Conservation (phyloP, 2,113 vertebrate species). For the Brachypodius melanocephalos region DNA sequence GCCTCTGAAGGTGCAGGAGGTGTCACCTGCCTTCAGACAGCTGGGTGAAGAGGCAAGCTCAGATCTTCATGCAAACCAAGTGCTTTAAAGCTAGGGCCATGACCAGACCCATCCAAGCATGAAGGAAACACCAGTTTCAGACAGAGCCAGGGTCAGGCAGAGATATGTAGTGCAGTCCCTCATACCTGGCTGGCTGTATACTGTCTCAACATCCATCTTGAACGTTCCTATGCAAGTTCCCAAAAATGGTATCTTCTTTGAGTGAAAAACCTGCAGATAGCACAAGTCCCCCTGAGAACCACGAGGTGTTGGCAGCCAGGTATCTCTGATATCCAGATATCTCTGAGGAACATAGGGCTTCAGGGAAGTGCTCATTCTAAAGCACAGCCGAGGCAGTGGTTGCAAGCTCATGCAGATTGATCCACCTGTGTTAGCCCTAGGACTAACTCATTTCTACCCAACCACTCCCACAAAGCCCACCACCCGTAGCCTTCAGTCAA, state of each 20-base stretch:
- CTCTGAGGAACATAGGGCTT: not conserved
- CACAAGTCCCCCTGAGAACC: not conserved
- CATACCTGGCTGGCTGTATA: slow-evolving; percentile 89
- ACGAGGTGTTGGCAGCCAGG: not conserved
- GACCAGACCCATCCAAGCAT: not conserved
- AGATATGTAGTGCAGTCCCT: rapidly evolving
- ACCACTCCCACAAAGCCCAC: not conserved
- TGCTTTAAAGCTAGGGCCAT: not conserved
- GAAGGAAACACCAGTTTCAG: not conserved
- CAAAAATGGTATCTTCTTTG: slow-evolving; percentile 84
- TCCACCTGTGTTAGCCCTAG: not conserved
- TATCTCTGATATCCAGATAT: not conserved
- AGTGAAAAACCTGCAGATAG: slow-evolving; percentile 85
- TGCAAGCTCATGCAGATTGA: not conserved
- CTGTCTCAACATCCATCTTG: slow-evolving; percentile 86
- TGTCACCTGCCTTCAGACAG: not conserved
- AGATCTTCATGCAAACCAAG: not conserved
- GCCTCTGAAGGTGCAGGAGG: not conserved
- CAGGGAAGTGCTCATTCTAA: not conserved
- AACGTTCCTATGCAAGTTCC: slow-evolving; percentile 86
- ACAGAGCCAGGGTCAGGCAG: not conserved
- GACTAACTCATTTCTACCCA: not conserved
- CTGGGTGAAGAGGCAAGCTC: not conserved
- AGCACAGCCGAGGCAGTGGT: not conserved
- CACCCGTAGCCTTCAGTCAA: not conserved